These are phyloP conservation scores for Eubucco bourcierii DNA, from an alignment of 2,113 vertebrate genomes.

Conservation along the genomic window DNA sequence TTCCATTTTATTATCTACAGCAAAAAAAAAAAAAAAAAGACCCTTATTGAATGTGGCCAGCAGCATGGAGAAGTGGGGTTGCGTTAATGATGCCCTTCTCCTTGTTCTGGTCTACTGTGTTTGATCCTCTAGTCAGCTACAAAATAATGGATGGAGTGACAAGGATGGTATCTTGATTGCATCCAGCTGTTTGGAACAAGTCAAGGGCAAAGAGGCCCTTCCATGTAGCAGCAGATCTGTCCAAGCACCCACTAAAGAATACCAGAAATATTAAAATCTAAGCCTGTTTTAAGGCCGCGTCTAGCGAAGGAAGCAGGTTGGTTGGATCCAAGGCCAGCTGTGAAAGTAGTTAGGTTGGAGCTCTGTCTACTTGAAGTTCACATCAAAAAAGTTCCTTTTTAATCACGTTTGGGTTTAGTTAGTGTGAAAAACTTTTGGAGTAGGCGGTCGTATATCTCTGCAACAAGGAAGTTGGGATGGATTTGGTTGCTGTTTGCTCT, in stretches of 20 bases:
- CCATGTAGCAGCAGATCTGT: not conserved
- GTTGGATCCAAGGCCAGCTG: slow-evolving; percentile 21
- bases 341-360: slow-evolving; percentile 21
- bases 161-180: slow-evolving; percentile 76
- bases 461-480: not conserved
- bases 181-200: slow-evolving; percentile 78
- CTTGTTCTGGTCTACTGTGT: slow-evolving; percentile 66
- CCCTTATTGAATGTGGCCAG: slow-evolving; percentile 48
- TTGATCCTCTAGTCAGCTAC: slow-evolving; percentile 75
- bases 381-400: slow-evolving; percentile 19
- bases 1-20: not conserved
- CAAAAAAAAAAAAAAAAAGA: not conserved
- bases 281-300: not conserved
- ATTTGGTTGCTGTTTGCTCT: not conserved
- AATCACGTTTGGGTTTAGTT: not conserved
- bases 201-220: slow-evolving; percentile 58
- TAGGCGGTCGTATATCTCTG: not conserved
- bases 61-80: slow-evolving; percentile 51
- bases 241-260: slow-evolving; percentile 46
- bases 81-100: slow-evolving; percentile 60
- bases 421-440: not conserved
- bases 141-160: slow-evolving; percentile 79
- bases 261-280: slow-evolving; percentile 31
- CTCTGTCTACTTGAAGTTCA: not conserved
- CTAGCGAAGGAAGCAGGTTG: slow-evolving; percentile 9